Conservation (phyloP, 2,888 invertebrate genomes). For the Tipula lateralis region DNA sequence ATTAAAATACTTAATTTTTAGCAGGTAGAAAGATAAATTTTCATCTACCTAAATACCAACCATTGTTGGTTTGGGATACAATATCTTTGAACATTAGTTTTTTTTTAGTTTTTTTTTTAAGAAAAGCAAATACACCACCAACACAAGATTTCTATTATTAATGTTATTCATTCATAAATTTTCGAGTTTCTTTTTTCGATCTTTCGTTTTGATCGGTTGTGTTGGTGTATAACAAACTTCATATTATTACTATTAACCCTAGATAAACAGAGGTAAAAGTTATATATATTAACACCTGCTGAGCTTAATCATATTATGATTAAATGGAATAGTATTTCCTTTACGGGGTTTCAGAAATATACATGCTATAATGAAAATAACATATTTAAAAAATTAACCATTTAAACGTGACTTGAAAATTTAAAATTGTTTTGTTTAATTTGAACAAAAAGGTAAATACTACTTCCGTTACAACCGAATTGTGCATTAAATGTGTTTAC, state of each 20-base stretch:
- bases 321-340: neutral
- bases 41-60: constrained; percentile 11
- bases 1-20: neutral
- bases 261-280: neutral
- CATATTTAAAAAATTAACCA: neutral
- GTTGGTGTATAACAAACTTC: neutral
- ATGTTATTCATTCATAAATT: constrained; percentile 8
- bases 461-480: constrained; percentile 24
- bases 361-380: neutral
- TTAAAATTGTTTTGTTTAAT: neutral
- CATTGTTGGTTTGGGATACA: neutral
- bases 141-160: constrained; percentile 12
- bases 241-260: neutral
- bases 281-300: constrained; percentile 11
- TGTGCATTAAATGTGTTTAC: constrained; percentile 13
- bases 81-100: neutral
- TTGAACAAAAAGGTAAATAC: constrained; percentile 19
- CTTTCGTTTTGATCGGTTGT: neutral
- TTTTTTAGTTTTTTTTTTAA: neutral
- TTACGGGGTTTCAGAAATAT: neutral
- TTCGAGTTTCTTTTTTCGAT: constrained; percentile 3
- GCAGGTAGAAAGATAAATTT: neutral
- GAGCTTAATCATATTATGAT: neutral
- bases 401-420: neutral
- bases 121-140: constrained; percentile 19